Conservation (phyloP, 2,797 vertebrate species). For the Paratrypauchen microcephalus region DNA sequence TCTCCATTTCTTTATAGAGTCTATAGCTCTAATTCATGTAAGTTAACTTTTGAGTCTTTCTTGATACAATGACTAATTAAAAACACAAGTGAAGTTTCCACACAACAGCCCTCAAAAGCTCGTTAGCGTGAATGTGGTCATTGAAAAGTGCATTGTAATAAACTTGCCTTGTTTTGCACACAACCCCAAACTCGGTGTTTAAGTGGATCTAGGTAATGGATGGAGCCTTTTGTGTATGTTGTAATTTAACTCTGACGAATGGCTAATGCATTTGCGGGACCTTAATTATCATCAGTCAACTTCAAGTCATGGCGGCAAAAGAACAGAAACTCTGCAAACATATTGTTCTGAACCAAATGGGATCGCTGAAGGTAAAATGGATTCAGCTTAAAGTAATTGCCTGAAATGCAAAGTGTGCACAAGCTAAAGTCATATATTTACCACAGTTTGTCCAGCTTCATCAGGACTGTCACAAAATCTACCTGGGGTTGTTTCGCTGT, state of each 20-base stretch:
- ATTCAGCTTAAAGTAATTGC: constrained; percentile 6
- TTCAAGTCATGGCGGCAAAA: constrained; percentile 6
- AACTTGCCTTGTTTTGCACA: neutral
- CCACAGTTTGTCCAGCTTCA: constrained; percentile 2
- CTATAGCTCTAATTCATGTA: too few relatives aligned
- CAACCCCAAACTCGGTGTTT: neutral
- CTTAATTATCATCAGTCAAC: constrained; percentile 40
- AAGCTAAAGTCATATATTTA: constrained; percentile 2
- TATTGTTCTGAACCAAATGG: constrained; percentile 16
- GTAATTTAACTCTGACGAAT: constrained; percentile 26
- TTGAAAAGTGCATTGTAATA: neutral
- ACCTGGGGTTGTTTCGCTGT: constrained; percentile 3
- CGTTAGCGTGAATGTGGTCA: neutral
- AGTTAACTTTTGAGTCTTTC: neutral
- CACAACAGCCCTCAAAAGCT: neutral
- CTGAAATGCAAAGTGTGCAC: neutral
- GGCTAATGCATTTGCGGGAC: constrained; percentile 14
- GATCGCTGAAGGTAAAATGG: constrained; percentile 15
- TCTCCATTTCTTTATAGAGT: too few relatives aligned
- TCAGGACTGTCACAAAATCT: constrained; percentile 1
- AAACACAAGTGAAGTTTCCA: neutral
- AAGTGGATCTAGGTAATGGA: constrained; percentile 24
- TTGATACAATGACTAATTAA: neutral
- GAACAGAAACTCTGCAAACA: constrained; percentile 19
- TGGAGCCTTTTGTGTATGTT: constrained; percentile 22